Percentiles rank a stretch among this genome's conserved stretches.
These are phyloP conservation scores for Colletes latitarsis DNA, from an alignment of 1,140 invertebrate species.

Conservation along the genomic window DNA sequence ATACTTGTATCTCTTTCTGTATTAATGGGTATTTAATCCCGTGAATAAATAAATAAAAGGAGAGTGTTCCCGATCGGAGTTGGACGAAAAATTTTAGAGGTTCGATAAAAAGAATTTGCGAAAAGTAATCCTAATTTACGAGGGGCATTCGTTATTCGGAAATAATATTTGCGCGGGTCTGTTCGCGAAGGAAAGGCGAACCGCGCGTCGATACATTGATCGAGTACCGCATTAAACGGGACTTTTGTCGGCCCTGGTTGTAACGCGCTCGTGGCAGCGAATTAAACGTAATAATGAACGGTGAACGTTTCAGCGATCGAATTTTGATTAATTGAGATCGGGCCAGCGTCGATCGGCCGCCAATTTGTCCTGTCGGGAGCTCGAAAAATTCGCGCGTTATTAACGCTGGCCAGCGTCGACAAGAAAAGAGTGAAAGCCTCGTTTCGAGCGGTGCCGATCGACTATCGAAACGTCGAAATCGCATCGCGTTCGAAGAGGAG, in stretches of 20 bases:
- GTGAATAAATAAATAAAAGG: too few relatives aligned
- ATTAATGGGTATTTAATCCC: too few relatives aligned
- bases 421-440: not conserved
- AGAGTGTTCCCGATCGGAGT: too few relatives aligned
- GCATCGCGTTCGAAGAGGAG: not conserved
- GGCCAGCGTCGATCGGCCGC: conserved; percentile 49
- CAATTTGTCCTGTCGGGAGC: conserved; percentile 60
- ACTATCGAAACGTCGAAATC: not conserved
- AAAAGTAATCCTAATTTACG: too few relatives aligned
- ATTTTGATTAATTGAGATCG: conserved; percentile 65
- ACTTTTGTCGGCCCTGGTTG: conserved; percentile 38
- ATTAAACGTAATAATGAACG: conserved; percentile 60
- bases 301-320: conserved; percentile 46
- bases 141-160: too few relatives aligned
- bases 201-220: conserved; percentile 7
- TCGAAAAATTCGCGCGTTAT: conserved; percentile 53
- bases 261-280: conserved; percentile 33
- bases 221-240: conserved; percentile 49
- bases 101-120: too few relatives aligned
- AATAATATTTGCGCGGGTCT: too few relatives aligned
- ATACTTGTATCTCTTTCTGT: too few relatives aligned
- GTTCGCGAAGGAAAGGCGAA: too few relatives aligned
- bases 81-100: too few relatives aligned
- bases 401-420: conserved; percentile 30
- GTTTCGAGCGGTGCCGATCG: not conserved